phyloP scores from a whole-genome alignment of 2,888 invertebrate genomes.

The Sarcophaga subvicina region DNA sequence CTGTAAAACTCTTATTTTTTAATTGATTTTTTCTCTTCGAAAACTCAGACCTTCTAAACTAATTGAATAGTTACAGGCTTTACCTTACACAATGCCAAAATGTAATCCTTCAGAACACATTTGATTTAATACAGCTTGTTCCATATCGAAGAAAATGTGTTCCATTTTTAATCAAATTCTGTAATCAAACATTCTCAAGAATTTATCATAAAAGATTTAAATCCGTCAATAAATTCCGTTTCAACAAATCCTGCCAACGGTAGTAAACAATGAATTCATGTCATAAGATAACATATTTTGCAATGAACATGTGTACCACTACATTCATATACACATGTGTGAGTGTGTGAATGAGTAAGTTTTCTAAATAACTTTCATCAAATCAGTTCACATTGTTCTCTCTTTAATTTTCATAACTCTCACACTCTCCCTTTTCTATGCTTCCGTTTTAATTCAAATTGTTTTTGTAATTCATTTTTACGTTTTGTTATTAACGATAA shows the following conservation, averaged over 20 bases:
- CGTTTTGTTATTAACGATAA: conserved; percentile 69
- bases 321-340: not conserved
- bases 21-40: too few species aligned
- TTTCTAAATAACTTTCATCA: conserved; percentile 12
- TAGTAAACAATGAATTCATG: conserved; percentile 18
- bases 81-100: too few species aligned
- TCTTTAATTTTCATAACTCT: not conserved
- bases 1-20: too few species aligned
- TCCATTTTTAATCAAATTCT: too few species aligned
- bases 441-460: conserved; percentile 25
- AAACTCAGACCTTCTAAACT: too few species aligned
- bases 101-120: too few species aligned
- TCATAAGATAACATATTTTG: not conserved
- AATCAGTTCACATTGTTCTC: conserved; percentile 38
- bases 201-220: too few species aligned
- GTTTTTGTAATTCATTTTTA: conserved; percentile 19
- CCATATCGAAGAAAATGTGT: too few species aligned
- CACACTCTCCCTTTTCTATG: not conserved
- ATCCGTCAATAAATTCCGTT: not conserved
- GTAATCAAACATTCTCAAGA: too few species aligned
- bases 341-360: conserved; percentile 1
- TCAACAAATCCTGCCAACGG: not conserved
- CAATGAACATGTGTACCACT: not conserved
- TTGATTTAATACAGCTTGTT: too few species aligned
- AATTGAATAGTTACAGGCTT: too few species aligned